Conservation (phyloP, 2,113 vertebrate species). For the Prionailurus bengalensis region DNA sequence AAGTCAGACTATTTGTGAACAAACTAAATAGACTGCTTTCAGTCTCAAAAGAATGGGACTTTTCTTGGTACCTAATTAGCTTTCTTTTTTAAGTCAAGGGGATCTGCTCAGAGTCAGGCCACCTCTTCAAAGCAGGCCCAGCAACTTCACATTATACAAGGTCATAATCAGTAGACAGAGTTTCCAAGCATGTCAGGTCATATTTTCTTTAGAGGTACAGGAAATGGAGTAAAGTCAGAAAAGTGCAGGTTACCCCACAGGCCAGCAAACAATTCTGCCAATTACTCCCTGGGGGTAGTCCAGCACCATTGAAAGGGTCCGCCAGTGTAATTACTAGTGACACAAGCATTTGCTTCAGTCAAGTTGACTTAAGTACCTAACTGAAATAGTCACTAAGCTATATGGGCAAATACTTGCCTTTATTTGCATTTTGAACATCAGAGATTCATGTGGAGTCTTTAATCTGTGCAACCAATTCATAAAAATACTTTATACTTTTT, state of each 20-base stretch:
- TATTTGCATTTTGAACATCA: conserved; percentile 9
- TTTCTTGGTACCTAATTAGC: conserved; percentile 72
- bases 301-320: conserved; percentile 39
- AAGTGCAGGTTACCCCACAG: conserved; percentile 59
- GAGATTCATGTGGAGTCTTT: not conserved
- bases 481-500: not conserved
- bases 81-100: conserved; percentile 54
- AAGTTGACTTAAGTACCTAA: conserved; percentile 28
- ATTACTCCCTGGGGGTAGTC: conserved; percentile 66
- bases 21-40: conserved; percentile 68
- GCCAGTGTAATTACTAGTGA: conserved; percentile 59
- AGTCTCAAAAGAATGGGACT: conserved; percentile 64
- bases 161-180: conserved; percentile 65
- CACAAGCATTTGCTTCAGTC: conserved; percentile 49
- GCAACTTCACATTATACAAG: conserved; percentile 53
- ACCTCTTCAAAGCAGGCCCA: conserved; percentile 66
- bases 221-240: conserved; percentile 68
- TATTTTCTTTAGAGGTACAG: conserved; percentile 72
- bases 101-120: conserved; percentile 66
- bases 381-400: conserved; percentile 45
- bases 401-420: not conserved
- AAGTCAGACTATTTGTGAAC: conserved; percentile 56
- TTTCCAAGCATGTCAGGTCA: conserved; percentile 64
- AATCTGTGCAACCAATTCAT: conserved; percentile 12
- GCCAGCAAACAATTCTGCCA: conserved; percentile 65